Conservation (phyloP, 1,140 invertebrate genomes). For the Meteorus sp. region DNA sequence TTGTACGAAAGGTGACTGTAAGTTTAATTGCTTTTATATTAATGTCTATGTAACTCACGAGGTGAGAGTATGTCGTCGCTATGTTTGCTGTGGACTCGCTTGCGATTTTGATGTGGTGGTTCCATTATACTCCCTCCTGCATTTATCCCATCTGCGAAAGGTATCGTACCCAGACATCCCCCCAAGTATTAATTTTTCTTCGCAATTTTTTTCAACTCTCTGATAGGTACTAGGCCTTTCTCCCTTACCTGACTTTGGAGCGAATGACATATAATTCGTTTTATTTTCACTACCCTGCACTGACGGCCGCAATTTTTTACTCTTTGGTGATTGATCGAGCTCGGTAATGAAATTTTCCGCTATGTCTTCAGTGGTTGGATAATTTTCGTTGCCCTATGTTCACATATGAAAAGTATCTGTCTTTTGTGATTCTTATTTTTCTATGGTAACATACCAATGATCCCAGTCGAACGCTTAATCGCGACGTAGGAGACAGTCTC, state of each 20-base stretch:
- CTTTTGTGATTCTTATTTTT: slow-evolving; percentile 19
- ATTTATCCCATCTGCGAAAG: no score
- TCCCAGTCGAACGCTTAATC: slow-evolving; percentile 38
- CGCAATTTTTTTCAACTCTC: no score
- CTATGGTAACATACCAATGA: slow-evolving; percentile 27
- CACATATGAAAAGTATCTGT: not conserved
- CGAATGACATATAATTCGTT: not conserved
- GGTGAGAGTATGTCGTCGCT: slow-evolving; percentile 51
- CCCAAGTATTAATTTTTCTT: no score
- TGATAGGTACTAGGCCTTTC: no score
- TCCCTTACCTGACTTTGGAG: not conserved
- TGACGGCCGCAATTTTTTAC: not conserved
- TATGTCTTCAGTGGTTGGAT: not conserved
- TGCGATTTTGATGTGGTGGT: slow-evolving; percentile 41
- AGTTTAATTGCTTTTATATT: slow-evolving; percentile 32
- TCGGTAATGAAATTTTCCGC: slow-evolving; percentile 44
- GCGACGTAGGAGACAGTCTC: slow-evolving; percentile 45
- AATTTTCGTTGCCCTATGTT: not conserved
- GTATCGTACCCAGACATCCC: no score
- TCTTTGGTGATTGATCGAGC: slow-evolving; percentile 45
- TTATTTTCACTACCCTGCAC: not conserved
- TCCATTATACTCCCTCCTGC: slow-evolving; percentile 45
- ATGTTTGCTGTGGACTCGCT: slow-evolving; percentile 54
- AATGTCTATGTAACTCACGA: slow-evolving; percentile 48
- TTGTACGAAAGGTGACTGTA: slow-evolving; percentile 34